Conservation (phyloP, 2,113 vertebrate genomes). For the Uropsilus gracilis region DNA sequence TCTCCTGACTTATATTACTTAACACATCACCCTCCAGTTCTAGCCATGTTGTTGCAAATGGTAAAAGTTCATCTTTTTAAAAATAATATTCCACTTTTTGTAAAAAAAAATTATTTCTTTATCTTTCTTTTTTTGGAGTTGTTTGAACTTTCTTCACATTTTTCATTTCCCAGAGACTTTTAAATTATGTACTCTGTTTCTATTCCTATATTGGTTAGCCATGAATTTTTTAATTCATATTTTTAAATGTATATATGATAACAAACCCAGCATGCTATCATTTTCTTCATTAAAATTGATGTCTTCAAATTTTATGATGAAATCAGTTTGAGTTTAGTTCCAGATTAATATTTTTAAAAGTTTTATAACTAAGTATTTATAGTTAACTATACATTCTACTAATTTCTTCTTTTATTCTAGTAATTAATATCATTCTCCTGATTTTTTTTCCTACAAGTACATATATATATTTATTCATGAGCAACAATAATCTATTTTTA, state of each 20-base stretch:
- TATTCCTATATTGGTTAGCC: background rate
- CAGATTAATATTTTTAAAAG: background rate
- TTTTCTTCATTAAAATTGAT: background rate
- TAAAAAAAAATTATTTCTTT: background rate
- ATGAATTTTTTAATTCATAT: background rate
- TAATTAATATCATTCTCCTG: background rate
- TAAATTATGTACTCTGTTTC: background rate
- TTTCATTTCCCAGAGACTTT: background rate
- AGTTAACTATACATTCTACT: background rate
- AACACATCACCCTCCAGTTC: too few species aligned
- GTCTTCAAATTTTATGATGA: background rate
- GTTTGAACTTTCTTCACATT: background rate
- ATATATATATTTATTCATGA: slow-evolving; percentile 6
- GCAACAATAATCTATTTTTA: too few species aligned
- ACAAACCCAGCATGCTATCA: background rate
- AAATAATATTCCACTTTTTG: too few species aligned
- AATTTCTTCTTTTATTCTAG: background rate
- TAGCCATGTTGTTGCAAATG: too few species aligned
- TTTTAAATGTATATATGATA: background rate
- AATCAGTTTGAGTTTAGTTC: background rate
- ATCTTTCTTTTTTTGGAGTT: background rate
- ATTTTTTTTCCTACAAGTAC: background rate
- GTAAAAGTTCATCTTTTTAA: too few species aligned
- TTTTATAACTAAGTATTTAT: background rate
- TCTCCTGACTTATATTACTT: too few species aligned